These are phyloP conservation scores for Hepsetus odoe DNA, from an alignment of 2,113 vertebrate species.

Conservation along the genomic window DNA sequence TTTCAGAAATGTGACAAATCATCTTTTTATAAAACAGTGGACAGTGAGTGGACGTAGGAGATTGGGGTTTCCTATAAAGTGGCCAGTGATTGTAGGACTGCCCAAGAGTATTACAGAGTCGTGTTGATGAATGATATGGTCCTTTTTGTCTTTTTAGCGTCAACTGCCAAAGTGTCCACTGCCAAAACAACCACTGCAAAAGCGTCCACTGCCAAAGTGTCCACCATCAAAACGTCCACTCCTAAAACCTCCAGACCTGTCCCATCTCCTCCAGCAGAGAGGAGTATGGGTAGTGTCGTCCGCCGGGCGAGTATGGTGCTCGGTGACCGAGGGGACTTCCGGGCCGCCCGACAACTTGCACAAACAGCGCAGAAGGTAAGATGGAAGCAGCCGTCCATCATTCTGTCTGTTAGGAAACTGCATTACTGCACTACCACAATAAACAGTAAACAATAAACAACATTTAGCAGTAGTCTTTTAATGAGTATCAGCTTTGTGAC, in stretches of 20 bases:
- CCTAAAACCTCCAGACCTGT: slow-evolving; percentile 69
- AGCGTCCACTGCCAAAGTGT: not conserved
- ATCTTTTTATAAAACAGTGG: too few species aligned
- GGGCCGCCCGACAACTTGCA: slow-evolving; percentile 85
- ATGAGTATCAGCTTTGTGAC: too few species aligned
- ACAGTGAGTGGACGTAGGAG: too few species aligned
- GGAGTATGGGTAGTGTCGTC: slow-evolving; percentile 83
- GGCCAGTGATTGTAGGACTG: not conserved
- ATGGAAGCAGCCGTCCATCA: not conserved
- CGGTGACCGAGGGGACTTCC: slow-evolving; percentile 89
- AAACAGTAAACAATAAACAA: too few species aligned
- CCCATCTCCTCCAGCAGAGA: slow-evolving; percentile 79
- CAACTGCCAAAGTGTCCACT: not conserved
- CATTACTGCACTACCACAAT: too few species aligned
- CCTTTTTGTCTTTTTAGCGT: not conserved
- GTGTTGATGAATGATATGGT: too few species aligned
- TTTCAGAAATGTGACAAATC: too few species aligned
- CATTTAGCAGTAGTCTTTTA: too few species aligned
- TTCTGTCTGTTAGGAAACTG: too few species aligned
- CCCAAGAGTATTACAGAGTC: too few species aligned
- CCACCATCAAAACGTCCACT: not conserved
- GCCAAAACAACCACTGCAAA: not conserved
- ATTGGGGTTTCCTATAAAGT: too few species aligned
- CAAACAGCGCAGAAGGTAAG: slow-evolving; percentile 91
- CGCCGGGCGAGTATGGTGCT: slow-evolving; percentile 87